Evolutionary conservation across 1,140 invertebrate genomes (phyloP), one percentile per base, ranked within the genome.

Genomic region (Drosophila asahinai): DNA sequence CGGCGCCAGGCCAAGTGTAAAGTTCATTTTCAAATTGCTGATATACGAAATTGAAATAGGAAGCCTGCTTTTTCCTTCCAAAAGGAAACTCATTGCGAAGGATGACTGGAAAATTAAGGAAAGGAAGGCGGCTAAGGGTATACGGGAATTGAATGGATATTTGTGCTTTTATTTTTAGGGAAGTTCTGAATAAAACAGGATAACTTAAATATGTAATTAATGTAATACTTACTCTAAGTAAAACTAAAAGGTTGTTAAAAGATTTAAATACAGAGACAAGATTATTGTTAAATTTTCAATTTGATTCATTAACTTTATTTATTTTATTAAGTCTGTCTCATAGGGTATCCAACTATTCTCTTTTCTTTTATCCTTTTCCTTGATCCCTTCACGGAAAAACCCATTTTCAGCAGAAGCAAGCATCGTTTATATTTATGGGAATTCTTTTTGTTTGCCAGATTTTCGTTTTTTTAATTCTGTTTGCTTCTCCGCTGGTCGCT

Each of bases 11-110:
- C 70, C 67, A 81, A 76, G 66, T 80, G 62, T 71, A 78, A 81
- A 83, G 83, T 83, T 87, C 77, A 87, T 87, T 86, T 86, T 57
- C 79, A 79, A 86, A 86, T 86, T 78, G 78, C 82, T 87, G 82
- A 81, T 81, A 67, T 79, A 80, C 68, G 75, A 90, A 90, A 90
- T 91, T 90, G 86, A 90, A 90, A 90, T 82, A 90, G 79, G 86
- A 90, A 90, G 82, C 70, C 55, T 19, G 49, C 73, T 65, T 68
- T 74, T 73, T 19, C 54, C 67, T 54, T 19, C 54, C 17, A 25
- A 15, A 65, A 67, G 67, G 73, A 84, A 86, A 61, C 48, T 51
- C 68, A 49, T 25, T 59, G 30, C 55, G 57, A 15, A 43, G 68
- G 33, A 54, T 48, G 25, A 48, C 42, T 33, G 51, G 33, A 15